Conservation (phyloP, 2,888 invertebrate species). For the Himalopsyche tibetana region DNA sequence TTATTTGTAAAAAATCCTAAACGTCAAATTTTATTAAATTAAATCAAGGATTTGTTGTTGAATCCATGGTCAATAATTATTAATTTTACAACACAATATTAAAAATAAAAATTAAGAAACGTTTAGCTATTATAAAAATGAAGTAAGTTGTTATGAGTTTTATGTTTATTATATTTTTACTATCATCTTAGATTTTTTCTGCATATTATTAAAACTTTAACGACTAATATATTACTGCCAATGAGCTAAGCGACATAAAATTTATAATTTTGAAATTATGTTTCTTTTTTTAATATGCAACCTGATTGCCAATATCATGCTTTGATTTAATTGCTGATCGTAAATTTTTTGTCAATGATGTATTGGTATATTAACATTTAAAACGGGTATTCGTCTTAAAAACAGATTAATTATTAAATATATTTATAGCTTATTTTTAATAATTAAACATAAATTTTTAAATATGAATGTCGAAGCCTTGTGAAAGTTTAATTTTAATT, state of each 20-base stretch:
- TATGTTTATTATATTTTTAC: constrained; percentile 35
- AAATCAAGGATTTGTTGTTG: background rate
- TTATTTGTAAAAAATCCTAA: no score
- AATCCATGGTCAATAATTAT: background rate
- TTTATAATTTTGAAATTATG: background rate
- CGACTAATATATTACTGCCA: constrained; percentile 27
- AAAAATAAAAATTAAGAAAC: background rate
- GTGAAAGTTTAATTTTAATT: background rate
- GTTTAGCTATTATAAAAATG: background rate
- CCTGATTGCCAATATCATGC: background rate
- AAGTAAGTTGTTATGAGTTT: constrained; percentile 10
- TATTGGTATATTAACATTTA: background rate
- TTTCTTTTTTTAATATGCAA: background rate
- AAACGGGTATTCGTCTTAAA: constrained; percentile 15
- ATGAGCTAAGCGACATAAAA: constrained; percentile 36
- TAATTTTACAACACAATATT: background rate
- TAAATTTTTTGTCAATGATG: constrained; percentile 33
- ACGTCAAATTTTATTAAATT: background rate
- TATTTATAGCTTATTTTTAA: constrained; percentile 27
- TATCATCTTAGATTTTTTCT: background rate
- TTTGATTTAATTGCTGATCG: constrained; percentile 17
- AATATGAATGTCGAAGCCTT: background rate
- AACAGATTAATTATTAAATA: background rate
- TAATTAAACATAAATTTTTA: background rate
- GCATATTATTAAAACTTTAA: constrained; percentile 9